Evolutionary conservation across 2,797 vertebrate species (phyloP), one percentile per base, ranked within the genome.

Genomic region (Acipenser transmontanus): DNA sequence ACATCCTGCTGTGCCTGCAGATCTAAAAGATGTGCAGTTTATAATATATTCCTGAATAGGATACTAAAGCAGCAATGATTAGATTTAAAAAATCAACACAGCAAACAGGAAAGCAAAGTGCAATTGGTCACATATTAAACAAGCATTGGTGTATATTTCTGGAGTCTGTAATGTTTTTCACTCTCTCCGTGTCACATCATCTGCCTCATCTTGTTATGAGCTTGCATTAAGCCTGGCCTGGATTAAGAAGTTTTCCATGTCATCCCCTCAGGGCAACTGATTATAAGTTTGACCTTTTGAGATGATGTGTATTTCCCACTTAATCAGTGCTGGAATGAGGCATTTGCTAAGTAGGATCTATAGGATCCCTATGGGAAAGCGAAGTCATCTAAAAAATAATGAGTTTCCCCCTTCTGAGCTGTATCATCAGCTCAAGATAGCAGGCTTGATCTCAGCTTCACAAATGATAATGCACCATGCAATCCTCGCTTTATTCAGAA

Each of bases 211-310:
- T 77, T 81, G 52, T 80, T 82, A 73, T 71, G 78, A 78, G 65
- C 81, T 49, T 78, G 69, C 71, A 81, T 77, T 84, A 85, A 81
- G 84, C 78, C 79, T 69, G 80, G 83, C 71, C 75, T 74, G 62
- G 71, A 85, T 85, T 84, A 85, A 82, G 78, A 87, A 88, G 69
- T 87, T 88, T 86, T 86, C 76, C 79, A 76, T 82, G 76, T 81
- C 77, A 78, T 12, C 65, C 83, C 85, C 84, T 81, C 70, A 84
- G 80, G 85, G 85, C 72, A 85, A 67, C 73, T 88, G 87, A 91
- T 90, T 91, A 88, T 88, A 88, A 81, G 78, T 85, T 81, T 89
- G 87, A 91, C 87, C 88, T 91, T 89, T 88, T 81, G 82, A 88
- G 86, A 89, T 82, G 86, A 79, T 84, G 70, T 85, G 79, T 81